phyloP scores from a whole-genome alignment of 2,888 invertebrate species.

The Marronus borbonicus region DNA sequence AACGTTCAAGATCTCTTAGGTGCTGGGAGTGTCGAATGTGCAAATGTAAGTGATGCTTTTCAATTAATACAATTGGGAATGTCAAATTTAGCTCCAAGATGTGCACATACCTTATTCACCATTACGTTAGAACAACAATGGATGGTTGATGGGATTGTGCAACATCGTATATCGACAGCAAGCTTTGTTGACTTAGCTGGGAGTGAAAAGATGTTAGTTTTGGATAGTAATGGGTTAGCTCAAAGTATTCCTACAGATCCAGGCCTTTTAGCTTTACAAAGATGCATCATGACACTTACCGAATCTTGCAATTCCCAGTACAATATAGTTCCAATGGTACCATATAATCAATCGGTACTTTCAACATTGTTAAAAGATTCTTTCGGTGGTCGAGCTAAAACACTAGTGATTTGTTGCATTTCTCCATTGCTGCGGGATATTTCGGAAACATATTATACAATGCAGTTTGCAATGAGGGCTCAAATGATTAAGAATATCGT shows the following conservation, averaged over 20 bases:
- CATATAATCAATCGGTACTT: constrained; percentile 78
- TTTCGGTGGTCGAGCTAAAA: constrained; percentile 84
- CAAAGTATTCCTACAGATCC: constrained; percentile 74
- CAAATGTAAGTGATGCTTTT: constrained; percentile 78
- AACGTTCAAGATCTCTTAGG: constrained; percentile 76
- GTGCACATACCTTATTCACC: constrained; percentile 80
- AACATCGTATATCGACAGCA: constrained; percentile 81
- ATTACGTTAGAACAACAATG: constrained; percentile 84
- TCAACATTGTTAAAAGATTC: constrained; percentile 82
- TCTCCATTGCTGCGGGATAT: constrained; percentile 80
- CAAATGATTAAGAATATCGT: constrained; percentile 81
- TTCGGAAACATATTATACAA: constrained; percentile 79
- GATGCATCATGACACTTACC: constrained; percentile 76
- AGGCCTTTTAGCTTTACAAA: constrained; percentile 78
- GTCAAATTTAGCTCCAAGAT: constrained; percentile 74
- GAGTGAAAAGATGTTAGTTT: constrained; percentile 72
- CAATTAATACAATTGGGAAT: constrained; percentile 81
- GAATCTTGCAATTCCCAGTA: constrained; percentile 65
- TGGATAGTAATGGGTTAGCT: constrained; percentile 70
- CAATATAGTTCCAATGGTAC: constrained; percentile 61
- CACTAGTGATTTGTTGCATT: constrained; percentile 81
- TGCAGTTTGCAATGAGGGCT: constrained; percentile 79
- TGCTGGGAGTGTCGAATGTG: constrained; percentile 74
- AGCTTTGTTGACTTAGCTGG: constrained; percentile 81
- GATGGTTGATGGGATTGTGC: constrained; percentile 79